A percentile compares a stretch with the other conserved stretches of the same genome.
phyloP scores from a whole-genome alignment of 2,113 vertebrate species.

The Psophia crepitans region DNA sequence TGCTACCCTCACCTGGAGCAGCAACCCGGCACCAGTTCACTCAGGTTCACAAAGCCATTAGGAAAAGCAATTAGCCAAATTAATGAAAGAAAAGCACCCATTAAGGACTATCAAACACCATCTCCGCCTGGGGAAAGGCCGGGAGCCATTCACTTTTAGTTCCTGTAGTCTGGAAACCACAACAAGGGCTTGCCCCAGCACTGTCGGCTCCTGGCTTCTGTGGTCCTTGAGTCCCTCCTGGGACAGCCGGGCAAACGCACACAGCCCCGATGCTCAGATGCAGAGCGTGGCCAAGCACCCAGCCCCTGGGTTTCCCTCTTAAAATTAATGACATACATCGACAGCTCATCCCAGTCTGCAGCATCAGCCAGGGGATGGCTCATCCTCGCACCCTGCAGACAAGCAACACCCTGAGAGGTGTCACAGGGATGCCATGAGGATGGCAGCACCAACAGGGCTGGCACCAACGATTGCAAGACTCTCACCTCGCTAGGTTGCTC shows the following conservation, averaged over 20 bases:
- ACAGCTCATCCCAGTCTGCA: not conserved
- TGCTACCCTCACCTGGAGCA: not conserved
- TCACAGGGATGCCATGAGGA: not conserved
- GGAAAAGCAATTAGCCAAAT: constrained; percentile 27
- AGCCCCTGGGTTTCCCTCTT: not conserved
- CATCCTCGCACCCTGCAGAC: accelerated
- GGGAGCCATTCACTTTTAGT: not conserved
- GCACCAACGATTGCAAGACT: accelerated
- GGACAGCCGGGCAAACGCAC: accelerated
- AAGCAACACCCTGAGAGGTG: accelerated
- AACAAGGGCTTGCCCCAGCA: not conserved
- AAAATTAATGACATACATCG: not conserved
- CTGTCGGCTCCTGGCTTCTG: not conserved
- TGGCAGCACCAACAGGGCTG: not conserved
- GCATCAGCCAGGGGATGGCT: not conserved
- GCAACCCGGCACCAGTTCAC: not conserved
- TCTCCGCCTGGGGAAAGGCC: not conserved
- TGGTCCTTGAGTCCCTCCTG: not conserved
- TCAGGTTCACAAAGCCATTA: constrained; percentile 15
- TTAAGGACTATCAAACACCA: constrained; percentile 20
- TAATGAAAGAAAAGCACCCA: constrained; percentile 22
- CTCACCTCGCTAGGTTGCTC: not conserved
- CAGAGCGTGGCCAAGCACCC: accelerated
- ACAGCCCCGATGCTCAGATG: accelerated
- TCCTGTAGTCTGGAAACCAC: not conserved